A percentile compares a stretch with the other conserved stretches of the same genome.
Evolutionary conservation across 2,888 invertebrate genomes (phyloP).

Genomic region (Mythimna impura): DNA sequence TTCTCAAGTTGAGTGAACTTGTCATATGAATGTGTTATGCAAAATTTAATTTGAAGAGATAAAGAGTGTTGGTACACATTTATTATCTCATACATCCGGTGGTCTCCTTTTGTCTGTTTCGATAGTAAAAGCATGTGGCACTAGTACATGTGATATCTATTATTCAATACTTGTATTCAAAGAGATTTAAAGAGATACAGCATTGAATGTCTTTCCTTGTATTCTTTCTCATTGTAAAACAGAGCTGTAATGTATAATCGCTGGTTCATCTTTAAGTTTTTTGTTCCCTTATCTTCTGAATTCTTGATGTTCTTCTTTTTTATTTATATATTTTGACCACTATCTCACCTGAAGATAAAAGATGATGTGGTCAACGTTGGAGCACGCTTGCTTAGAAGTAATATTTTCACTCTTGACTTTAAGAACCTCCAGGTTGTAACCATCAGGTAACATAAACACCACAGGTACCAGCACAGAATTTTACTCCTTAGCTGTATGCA

Average conservation of each 20-base stretch:
- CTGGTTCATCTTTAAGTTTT: background rate
- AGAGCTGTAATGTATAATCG: background rate
- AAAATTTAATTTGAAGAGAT: conserved; percentile 25
- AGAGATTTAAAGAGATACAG: no score
- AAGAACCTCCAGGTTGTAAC: no score
- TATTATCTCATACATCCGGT: conserved; percentile 49
- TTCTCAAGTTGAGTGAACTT: background rate
- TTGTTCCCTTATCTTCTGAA: background rate
- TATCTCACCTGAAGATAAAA: no score
- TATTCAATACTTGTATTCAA: background rate
- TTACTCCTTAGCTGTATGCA: no score
- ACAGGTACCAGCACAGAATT: no score
- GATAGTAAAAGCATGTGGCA: conserved; percentile 27
- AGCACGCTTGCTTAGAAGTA: no score
- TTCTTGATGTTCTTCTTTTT: background rate
- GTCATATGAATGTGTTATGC: conserved; percentile 2
- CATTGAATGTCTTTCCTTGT: no score
- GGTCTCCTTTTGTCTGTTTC: conserved; percentile 32
- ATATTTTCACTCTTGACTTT: no score
- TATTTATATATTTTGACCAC: no score
- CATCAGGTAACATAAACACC: no score
- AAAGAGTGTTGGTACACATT: conserved; percentile 30
- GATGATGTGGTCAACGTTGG: no score
- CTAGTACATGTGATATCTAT: no score
- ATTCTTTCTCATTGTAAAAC: background rate